Conservation (phyloP, 37 sponge, comb jelly and placozoan species). For the Geodia barretti region DNA sequence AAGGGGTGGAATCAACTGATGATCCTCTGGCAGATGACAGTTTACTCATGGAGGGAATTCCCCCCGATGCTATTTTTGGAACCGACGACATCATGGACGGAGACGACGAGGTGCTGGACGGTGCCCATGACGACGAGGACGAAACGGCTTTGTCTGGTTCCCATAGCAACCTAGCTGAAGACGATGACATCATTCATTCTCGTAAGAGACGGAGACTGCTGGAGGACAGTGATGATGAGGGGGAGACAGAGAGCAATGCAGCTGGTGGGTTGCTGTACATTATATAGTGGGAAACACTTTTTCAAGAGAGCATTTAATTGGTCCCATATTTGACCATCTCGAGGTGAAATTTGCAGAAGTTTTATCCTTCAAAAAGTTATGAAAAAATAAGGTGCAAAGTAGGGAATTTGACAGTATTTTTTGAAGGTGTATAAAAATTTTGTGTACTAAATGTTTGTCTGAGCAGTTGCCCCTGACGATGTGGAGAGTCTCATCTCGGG, state of each 20-base stretch:
- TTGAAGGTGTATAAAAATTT: no score
- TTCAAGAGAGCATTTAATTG: no score
- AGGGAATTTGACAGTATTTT: no score
- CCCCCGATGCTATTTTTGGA: conserved; percentile 19
- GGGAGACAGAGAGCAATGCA: background rate
- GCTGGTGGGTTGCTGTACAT: background rate
- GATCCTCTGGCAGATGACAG: conserved; percentile 29
- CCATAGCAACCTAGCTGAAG: background rate
- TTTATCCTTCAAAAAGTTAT: no score
- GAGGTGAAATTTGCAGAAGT: no score
- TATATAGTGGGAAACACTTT: no score
- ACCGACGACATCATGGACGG: conserved; percentile 10
- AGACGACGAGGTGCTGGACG: background rate
- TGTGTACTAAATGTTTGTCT: background rate
- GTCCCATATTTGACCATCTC: no score
- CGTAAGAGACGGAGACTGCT: conserved; percentile 17
- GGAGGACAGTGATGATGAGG: background rate
- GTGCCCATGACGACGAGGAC: background rate
- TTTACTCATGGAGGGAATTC: conserved; percentile 33
- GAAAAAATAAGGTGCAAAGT: no score
- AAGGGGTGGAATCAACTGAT: background rate
- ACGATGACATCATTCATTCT: conserved; percentile 12
- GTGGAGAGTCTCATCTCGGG: background rate
- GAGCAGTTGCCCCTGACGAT: background rate
- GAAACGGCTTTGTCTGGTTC: background rate